A percentile compares a stretch with the other conserved stretches of the same genome.
Conservation (phyloP, 2,797 vertebrate genomes). For the Melopsittacus undulatus region DNA sequence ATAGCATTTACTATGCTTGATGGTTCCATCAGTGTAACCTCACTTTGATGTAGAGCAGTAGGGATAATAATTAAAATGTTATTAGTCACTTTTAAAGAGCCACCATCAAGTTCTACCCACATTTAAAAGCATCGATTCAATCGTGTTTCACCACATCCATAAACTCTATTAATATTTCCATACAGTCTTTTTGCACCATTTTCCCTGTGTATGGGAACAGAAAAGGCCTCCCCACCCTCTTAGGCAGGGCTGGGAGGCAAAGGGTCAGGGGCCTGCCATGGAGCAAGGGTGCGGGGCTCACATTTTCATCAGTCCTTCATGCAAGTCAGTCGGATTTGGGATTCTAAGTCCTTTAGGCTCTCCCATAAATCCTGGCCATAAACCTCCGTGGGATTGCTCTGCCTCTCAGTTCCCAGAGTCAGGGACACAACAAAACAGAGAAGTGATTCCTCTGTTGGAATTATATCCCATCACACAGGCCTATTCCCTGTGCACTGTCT, state of each 20-base stretch:
- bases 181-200: background rate
- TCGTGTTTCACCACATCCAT: background rate
- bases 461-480: background rate
- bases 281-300: accelerated
- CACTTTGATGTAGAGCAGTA: conserved; percentile 43
- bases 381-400: background rate
- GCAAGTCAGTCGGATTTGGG: background rate
- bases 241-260: background rate
- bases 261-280: background rate
- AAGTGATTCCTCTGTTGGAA: background rate
- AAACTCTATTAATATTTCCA: background rate
- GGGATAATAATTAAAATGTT: conserved; percentile 36
- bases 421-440: background rate
- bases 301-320: background rate
- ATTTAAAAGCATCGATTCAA: background rate
- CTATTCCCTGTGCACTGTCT: background rate
- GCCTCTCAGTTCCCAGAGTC: background rate
- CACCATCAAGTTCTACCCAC: conserved; percentile 1
- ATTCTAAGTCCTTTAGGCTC: background rate
- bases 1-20: conserved; percentile 36
- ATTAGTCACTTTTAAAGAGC: conserved; percentile 43
- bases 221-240: background rate
- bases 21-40: conserved; percentile 37
- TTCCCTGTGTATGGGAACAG: background rate
- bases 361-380: background rate